A percentile compares a stretch with the other conserved stretches of the same genome.
phyloP scores from a whole-genome alignment of 2,113 vertebrate species.

The Crotalus tigris region DNA sequence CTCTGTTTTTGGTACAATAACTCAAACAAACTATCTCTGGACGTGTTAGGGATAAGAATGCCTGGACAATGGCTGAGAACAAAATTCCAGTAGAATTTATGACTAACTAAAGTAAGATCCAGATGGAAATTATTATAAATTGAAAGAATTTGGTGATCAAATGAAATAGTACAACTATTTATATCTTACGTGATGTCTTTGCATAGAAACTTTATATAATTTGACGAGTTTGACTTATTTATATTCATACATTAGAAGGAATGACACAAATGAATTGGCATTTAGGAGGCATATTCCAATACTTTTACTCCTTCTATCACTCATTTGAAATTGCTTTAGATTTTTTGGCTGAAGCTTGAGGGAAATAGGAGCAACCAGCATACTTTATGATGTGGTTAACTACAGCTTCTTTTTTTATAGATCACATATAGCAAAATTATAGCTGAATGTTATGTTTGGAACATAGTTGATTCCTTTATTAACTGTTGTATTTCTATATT shows the following conservation, averaged over 20 bases:
- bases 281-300: conserved; percentile 60
- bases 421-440: conserved; percentile 64
- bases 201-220: conserved; percentile 58
- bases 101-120: conserved; percentile 48
- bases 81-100: conserved; percentile 51
- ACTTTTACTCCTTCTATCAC: conserved; percentile 62
- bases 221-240: conserved; percentile 62
- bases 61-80: conserved; percentile 45
- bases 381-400: conserved; percentile 56
- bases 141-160: conserved; percentile 60
- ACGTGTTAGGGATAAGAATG: conserved; percentile 43
- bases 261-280: conserved; percentile 54
- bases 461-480: conserved; percentile 53
- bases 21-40: not conserved
- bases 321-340: conserved; percentile 56
- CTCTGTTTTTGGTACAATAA: conserved; percentile 4
- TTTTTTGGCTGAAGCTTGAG: conserved; percentile 47
- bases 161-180: conserved; percentile 55
- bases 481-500: conserved; percentile 63
- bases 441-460: conserved; percentile 66
- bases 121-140: conserved; percentile 66
- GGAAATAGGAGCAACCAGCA: conserved; percentile 48
- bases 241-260: conserved; percentile 54
- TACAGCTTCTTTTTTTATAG: conserved; percentile 55
- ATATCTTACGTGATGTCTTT: conserved; percentile 57